Evolutionary conservation across 2,888 invertebrate species (phyloP).

Genomic region (Drosophila antonietae): DNA sequence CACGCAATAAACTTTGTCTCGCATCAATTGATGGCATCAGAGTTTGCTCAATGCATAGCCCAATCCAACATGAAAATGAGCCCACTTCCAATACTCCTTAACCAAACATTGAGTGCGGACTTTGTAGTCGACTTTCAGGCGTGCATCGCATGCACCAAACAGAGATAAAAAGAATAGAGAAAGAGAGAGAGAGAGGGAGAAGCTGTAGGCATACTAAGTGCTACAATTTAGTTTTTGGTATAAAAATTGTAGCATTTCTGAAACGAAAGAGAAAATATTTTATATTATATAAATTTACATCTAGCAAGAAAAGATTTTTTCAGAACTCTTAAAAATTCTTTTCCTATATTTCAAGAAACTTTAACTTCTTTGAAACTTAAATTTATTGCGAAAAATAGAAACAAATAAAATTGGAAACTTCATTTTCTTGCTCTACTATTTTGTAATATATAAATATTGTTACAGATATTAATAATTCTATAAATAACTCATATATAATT

Average conservation of each 20-base stretch:
- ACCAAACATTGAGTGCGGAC: constrained; percentile 3
- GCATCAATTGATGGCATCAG: constrained; percentile 1
- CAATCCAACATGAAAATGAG: not conserved
- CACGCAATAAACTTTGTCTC: constrained; percentile 15
- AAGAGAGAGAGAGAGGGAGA: not conserved
- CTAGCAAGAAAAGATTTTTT: not conserved
- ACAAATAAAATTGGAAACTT: too few relatives aligned
- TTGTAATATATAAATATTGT: too few relatives aligned
- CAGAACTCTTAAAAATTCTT: not conserved
- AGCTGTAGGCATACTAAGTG: constrained; percentile 11
- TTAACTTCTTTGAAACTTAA: too few relatives aligned
- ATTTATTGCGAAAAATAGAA: too few relatives aligned
- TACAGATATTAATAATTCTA: too few relatives aligned
- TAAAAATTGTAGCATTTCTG: not conserved
- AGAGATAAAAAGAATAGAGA: not conserved
- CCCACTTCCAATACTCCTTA: not conserved
- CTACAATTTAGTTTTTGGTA: constrained; percentile 14
- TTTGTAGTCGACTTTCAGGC: constrained; percentile 47
- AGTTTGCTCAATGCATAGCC: not conserved
- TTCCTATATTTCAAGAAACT: not conserved
- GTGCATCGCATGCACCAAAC: constrained; percentile 4
- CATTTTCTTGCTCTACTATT: too few relatives aligned
- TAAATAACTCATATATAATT: too few relatives aligned
- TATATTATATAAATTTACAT: not conserved
- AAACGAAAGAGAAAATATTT: constrained; percentile 1